Evolutionary conservation across 2,888 invertebrate genomes (phyloP).

Genomic region (Lasioglossum calceatum): DNA sequence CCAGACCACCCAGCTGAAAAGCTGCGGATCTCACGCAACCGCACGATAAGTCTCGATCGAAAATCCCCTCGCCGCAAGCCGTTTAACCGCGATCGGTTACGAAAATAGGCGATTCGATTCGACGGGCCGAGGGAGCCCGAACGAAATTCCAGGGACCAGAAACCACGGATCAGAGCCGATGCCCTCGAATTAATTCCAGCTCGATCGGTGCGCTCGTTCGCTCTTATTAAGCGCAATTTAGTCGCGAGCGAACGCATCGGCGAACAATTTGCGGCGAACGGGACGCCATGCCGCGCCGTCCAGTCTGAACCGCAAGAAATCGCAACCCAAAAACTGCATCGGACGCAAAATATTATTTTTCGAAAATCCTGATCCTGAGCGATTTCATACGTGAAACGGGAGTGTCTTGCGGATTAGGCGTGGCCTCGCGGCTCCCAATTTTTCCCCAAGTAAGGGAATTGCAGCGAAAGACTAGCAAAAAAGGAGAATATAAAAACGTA

Average conservation of each 20-base stretch:
- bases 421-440: background rate
- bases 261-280: slow-evolving; percentile 41
- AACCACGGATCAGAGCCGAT: slow-evolving; percentile 11
- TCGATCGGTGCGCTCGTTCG: slow-evolving; percentile 42
- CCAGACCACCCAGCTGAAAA: background rate
- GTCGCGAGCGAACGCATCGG: slow-evolving; percentile 22
- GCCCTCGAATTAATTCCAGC: slow-evolving; percentile 28
- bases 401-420: background rate
- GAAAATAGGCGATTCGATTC: slow-evolving; percentile 6
- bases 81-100: background rate
- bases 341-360: background rate
- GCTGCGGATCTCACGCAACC: background rate
- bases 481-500: background rate
- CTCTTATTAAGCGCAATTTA: slow-evolving; percentile 51
- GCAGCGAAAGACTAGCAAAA: background rate
- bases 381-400: background rate
- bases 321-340: background rate
- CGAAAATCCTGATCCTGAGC: background rate
- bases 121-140: background rate
- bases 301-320: background rate
- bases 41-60: background rate
- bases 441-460: background rate
- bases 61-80: background rate
- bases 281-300: background rate
- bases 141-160: background rate